Base-by-base conservation (phyloP, 1,140 invertebrate genomes). In the Lasaia peninsularis region DNA sequence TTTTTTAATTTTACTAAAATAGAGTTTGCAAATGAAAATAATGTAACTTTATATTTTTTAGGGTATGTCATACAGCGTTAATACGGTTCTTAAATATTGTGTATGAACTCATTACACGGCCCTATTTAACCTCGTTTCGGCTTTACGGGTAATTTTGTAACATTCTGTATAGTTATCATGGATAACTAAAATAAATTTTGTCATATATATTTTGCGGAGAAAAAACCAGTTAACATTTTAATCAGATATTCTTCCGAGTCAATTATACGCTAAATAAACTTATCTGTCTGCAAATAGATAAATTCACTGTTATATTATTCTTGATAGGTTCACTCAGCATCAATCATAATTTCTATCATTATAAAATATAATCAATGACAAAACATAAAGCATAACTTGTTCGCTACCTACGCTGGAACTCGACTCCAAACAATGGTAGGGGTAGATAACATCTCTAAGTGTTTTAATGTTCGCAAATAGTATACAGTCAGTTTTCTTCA, bases 391-490 rank as follows among this genome's bases (percentile, higher is more conserved):
- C 48, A 50, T 40, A 9, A 21, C 24, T n/a, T 14, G 24, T 14
- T 16, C 34, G 3, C 34, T 49, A 33, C 31, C 44, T 49, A 51
- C 44, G 20, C 34, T n/a, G n/a, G 32, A 56, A 35, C 21, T 44
- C 16, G 37, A 14, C 14, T 59, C 62, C 63, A 67, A 66, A 35
- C 40, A 48, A 51, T 73, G 49, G 66, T 73, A 71, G 18, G 20
- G 18, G 32, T 16, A n/a, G 66, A 74, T 71, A 67, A 21, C 60
- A 64, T 52, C 53, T 54, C 35, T 58, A 44, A 20, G 51, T 70
- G 71, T 73, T 71, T 62, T 56, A 73, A 63, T 35, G 62, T 48
- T 62, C 37, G 67, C 62, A 62, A 72, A 67, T 61, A 60, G 60
- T 62, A 52, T 58, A 48, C 48, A 62, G 56, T 62, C 59, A 60